Evolutionary conservation across 2,797 vertebrate genomes (phyloP), one percentile per base, ranked within the genome.

Genomic region (Nyctibius grandis): DNA sequence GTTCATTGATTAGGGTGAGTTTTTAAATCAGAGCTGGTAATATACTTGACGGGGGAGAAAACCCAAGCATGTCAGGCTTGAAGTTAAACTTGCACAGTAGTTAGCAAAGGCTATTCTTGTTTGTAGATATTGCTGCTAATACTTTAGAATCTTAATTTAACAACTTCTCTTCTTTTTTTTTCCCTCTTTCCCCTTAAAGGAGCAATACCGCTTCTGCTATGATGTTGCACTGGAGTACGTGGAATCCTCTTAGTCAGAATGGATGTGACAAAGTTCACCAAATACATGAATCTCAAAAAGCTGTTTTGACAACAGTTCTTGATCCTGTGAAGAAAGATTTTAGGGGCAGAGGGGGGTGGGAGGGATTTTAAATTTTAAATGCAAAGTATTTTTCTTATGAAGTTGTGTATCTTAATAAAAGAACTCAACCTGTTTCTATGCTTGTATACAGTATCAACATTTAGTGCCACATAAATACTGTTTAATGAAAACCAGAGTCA

Each of bases 181-280:
- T 6, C 42, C 42, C 22, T 50, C 26, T 87, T 85, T 75, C 40
- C 16, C 18, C 25, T 81, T 85, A 82, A 81, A 99, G 99, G 99
- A 99, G 88, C 99, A 99, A 94, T 99, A 99, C 95, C 99, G 99
- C 54, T 99, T 99, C 98, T 99, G 99, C 97, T 99, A 99, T 1
- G 99, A 99, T 51, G 98, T 99, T 74, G 98, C 99, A 0, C 96
- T 99, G 98, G 99, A 99, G 97, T 99, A 99, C 97, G 98, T 99
- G 79, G 99, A 99, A 94, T 99, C 99, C 9, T 99, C 99, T 15
- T 99, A 99, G 98, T 94, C 1, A 1, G 88, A 94, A 88, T 81
- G 94, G 95, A 93, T 67, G 85, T 92, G 96, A 84, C 40, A 36
- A 90, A 85, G 95, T 95, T 77, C 95, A 80, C 97, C 96, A 84